Evolutionary conservation across 2,888 invertebrate genomes (phyloP), one percentile per base, ranked within the genome.

Genomic region (Drosophila infuscata): DNA sequence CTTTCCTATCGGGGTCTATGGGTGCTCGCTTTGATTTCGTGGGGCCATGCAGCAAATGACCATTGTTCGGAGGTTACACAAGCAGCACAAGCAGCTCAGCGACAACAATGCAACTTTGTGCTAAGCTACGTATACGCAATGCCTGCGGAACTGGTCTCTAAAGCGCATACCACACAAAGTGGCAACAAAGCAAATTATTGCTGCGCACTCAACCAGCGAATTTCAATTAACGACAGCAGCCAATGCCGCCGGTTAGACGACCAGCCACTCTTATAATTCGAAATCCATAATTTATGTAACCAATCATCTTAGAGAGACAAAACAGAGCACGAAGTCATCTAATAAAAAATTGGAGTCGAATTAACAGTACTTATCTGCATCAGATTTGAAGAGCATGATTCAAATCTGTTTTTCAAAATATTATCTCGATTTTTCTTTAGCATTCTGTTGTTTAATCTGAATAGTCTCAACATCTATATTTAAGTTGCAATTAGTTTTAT

Each of bases 141-240:
- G 59, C 49, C 38, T 70, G 62, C 62, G 63, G 52, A 60, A 53
- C 65, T 46, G 11, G 66, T 60, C 33, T 32, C 54, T 59, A 3
- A 36, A 60, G 11, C 12, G 46, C 46, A 64, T 52, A 41, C 54
- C 46, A 29, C 53, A 48, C 25, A 48, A n/a, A 54, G 38, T 35
- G 46, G 51, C 63, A 67, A 74, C 79, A 74, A 82, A 76, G 71
- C 54, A 70, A 72, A 79, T 81, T 79, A 59, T 69, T 74, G 54
- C 70, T 66, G 70, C 56, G 73, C 77, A 70, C 48, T 62, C 79
- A 70, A 69, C 63, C 67, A 61, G 56, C 65, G 70, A 77, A 73
- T 83, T 83, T 83, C 82, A 85, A 83, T 83, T 85, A 83, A 79
- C 77, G 57, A 81, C 80, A 70, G 71, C 73, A 41, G 49, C 15